Conservation (phyloP, 2,888 invertebrate genomes). For the Rotaria magnacalcarata region DNA sequence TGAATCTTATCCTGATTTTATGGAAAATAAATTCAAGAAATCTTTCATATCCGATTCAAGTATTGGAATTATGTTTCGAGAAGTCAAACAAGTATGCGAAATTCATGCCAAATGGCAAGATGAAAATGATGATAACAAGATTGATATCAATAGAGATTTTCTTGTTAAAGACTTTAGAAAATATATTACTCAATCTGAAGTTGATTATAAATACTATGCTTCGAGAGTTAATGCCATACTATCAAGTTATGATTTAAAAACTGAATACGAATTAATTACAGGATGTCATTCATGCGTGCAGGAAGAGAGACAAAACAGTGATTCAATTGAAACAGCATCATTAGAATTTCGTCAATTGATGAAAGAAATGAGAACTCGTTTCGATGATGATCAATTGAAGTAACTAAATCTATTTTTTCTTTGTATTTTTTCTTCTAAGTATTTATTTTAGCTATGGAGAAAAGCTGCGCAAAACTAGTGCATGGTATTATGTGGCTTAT, state of each 20-base stretch:
- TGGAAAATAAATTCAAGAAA: neutral
- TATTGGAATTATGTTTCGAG: neutral
- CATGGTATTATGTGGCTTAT: constrained; percentile 6
- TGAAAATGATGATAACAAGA: neutral
- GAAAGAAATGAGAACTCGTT: neutral
- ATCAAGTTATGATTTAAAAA: neutral
- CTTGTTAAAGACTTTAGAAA: neutral
- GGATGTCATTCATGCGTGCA: neutral
- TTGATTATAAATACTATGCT: neutral
- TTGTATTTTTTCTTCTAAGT: neutral
- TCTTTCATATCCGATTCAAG: neutral
- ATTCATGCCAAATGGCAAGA: neutral
- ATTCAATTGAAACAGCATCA: neutral
- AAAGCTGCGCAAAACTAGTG: neutral
- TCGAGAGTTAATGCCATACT: neutral
- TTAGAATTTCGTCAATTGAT: neutral
- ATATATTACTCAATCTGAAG: neutral
- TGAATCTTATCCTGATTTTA: neutral
- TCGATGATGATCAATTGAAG: neutral
- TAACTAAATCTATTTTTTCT: neutral
- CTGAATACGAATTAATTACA: neutral
- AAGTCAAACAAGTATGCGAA: neutral
- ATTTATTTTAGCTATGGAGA: neutral
- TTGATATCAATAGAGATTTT: neutral
- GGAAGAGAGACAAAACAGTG: neutral